Conservation (phyloP, 2,888 invertebrate genomes). For the Macrosiphum euphorbiae region DNA sequence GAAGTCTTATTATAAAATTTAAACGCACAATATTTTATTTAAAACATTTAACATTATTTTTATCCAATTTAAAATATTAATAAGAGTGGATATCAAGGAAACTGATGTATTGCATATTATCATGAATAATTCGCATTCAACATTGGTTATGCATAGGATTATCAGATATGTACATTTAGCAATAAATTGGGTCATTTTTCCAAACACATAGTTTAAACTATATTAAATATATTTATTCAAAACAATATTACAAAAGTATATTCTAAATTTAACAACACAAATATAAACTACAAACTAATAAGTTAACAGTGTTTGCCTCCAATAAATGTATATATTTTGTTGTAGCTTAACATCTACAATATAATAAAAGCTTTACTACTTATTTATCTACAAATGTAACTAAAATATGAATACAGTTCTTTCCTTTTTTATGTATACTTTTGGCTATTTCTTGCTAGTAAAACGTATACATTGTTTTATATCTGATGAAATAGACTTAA, state of each 20-base stretch:
- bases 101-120: background rate
- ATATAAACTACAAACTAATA: background rate
- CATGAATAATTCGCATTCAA: background rate
- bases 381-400: background rate
- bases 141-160: background rate
- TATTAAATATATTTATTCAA: background rate
- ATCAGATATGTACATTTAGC: background rate
- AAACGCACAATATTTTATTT: background rate
- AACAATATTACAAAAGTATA: background rate
- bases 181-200: background rate
- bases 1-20: background rate
- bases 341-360: background rate
- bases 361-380: background rate
- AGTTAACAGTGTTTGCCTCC: background rate
- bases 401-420: background rate
- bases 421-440: background rate
- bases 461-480: background rate
- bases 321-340: background rate
- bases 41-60: background rate
- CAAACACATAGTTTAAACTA: background rate
- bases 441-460: background rate
- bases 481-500: background rate
- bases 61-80: background rate
- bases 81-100: background rate
- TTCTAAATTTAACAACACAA: background rate